Evolutionary conservation across 1,140 invertebrate genomes (phyloP).

Genomic region (Apocrypta bakeri): DNA sequence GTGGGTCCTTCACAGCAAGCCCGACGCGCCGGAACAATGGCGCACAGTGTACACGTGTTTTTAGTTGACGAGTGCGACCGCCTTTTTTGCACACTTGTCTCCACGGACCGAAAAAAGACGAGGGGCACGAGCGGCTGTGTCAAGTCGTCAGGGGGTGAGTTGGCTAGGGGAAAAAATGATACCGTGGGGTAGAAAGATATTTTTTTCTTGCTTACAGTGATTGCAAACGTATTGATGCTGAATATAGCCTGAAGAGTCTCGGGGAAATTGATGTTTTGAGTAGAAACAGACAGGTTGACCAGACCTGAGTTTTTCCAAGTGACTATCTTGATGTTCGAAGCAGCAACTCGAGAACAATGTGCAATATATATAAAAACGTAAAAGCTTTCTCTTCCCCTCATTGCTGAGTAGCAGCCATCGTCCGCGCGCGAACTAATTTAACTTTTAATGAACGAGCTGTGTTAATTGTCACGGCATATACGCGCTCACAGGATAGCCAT

Average conservation of each 20-base stretch:
- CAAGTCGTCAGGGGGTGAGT: background rate
- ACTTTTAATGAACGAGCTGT: constrained; percentile 48
- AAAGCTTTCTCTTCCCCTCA: background rate
- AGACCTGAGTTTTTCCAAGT: background rate
- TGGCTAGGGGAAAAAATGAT: background rate
- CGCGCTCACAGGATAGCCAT: constrained; percentile 16
- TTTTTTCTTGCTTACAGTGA: background rate
- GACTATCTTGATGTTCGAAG: background rate
- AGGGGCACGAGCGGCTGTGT: constrained; percentile 13
- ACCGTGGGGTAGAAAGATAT: background rate
- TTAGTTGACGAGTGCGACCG: background rate
- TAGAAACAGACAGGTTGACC: background rate
- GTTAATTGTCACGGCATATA: constrained; percentile 37
- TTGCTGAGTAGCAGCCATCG: constrained; percentile 5
- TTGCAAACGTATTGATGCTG: too few relatives aligned
- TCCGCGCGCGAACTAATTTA: constrained; percentile 45
- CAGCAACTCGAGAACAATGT: background rate
- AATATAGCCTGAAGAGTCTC: too few relatives aligned
- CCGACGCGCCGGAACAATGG: constrained; percentile 27
- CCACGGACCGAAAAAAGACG: constrained; percentile 8
- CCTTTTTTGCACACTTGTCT: constrained; percentile 46
- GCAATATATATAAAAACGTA: background rate
- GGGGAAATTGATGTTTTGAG: background rate
- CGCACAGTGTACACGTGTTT: constrained; percentile 17
- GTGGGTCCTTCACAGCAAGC: background rate